Conservation (phyloP, 1,140 invertebrate genomes). For the Diuraphis noxia region DNA sequence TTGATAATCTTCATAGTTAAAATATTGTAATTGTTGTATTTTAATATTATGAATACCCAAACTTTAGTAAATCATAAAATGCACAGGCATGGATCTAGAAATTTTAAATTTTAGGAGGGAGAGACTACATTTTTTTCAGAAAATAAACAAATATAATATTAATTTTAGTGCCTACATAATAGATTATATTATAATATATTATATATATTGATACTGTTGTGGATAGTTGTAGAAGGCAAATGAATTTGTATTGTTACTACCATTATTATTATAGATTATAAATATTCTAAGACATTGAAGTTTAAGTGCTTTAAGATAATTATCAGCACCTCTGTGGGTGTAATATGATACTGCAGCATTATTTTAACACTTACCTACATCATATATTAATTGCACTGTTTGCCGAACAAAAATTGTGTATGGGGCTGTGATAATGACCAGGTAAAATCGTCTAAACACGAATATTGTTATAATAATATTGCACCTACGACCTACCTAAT, state of each 20-base stretch:
- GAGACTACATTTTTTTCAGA: no score
- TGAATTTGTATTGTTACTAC: background rate
- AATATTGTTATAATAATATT: background rate
- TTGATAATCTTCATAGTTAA: background rate
- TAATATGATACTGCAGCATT: background rate
- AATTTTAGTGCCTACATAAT: no score
- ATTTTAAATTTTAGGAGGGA: no score
- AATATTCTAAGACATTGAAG: background rate
- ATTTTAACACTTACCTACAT: background rate
- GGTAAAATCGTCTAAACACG: background rate
- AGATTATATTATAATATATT: no score
- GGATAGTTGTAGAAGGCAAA: background rate
- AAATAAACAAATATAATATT: no score
- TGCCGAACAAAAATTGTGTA: background rate
- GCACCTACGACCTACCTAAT: no score
- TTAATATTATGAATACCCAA: no score
- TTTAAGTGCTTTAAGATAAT: no score
- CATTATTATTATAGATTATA: background rate
- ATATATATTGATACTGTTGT: background rate
- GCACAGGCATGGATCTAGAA: no score
- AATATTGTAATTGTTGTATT: no score
- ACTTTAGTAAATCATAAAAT: no score
- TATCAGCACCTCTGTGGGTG: no score
- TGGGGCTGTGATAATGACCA: background rate
- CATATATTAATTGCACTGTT: background rate